Evolutionary conservation across 1,140 invertebrate genomes (phyloP), one percentile per base, ranked within the genome.

Genomic region (Charaxes varanes): DNA sequence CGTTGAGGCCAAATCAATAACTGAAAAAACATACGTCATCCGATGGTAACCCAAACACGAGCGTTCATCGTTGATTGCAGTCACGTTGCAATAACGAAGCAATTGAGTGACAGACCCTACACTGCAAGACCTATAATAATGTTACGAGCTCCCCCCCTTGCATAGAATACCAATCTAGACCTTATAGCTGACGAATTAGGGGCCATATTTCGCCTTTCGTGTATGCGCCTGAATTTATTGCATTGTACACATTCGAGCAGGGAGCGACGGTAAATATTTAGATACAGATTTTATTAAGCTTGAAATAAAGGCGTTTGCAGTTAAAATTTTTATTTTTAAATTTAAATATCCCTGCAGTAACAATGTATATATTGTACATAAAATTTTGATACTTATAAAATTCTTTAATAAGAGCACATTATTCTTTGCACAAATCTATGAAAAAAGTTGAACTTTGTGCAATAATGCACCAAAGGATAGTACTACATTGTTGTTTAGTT

Each of bases 81-180:
- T 53, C 72, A 77, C 69, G 69, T 73, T 67, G 55, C 57, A 57
- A 72, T 67, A 70, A 71, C 69, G 62, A 61, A 62, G 48, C 61
- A 65, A 66, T 69, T 73, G 72, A 77, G 57, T 73, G 72, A 77
- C 72, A 57, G 47, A 53, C 67, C 70, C 64, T 56, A 59, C 53
- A 61, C 48, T 51, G 53, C 53, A 57, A 61, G 52, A 60, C 53
- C 54, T 47, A 42, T 62, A 66, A 66, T 58, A 58, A 55, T 56
- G 48, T 70, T 59, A 66, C 51, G 37, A 26, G 35, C 36, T 48
- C 37, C 51, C 54, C 55, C 51, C 32, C 30, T 13, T 17, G 28
- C 21, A 15, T 11, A 45, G 10, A 32, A 22, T 11, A 30, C 43
- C 36, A 41, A 21, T 47, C 28, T 33, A 48, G 22, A 28, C 30